phyloP scores from a whole-genome alignment of 1,140 invertebrate genomes.

The Drosophila navojoa region DNA sequence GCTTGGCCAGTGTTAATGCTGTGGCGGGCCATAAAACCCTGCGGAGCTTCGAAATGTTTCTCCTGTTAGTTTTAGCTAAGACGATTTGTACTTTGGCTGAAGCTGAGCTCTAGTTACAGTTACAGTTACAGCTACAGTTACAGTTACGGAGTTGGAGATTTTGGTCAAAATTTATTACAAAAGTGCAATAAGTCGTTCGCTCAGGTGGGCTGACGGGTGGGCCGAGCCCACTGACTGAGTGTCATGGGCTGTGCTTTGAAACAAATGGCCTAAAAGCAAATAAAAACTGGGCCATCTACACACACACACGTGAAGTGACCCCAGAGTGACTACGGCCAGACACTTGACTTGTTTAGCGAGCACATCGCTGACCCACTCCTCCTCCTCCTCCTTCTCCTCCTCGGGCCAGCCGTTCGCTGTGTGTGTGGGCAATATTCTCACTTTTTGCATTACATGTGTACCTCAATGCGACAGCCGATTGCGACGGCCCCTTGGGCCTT shows the following conservation, averaged over 20 bases:
- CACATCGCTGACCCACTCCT: not conserved
- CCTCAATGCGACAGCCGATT: slow-evolving; percentile 76
- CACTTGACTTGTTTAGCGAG: slow-evolving; percentile 13
- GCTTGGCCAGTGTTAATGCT: slow-evolving; percentile 54
- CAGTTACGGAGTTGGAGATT: slow-evolving; percentile 43
- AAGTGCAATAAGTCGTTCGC: slow-evolving; percentile 63
- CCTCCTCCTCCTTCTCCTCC: slow-evolving; percentile 4
- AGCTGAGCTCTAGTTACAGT: slow-evolving; percentile 38
- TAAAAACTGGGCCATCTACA: slow-evolving; percentile 74
- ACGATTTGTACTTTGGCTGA: slow-evolving; percentile 26
- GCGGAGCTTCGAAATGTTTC: slow-evolving; percentile 31
- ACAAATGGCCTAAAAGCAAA: slow-evolving; percentile 74
- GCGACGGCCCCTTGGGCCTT: slow-evolving; percentile 73
- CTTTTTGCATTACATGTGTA: slow-evolving; percentile 68
- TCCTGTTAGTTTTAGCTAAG: slow-evolving; percentile 22
- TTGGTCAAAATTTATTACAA: slow-evolving; percentile 61
- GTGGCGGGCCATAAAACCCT: slow-evolving; percentile 64
- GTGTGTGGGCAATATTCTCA: slow-evolving; percentile 51
- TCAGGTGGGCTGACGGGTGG: slow-evolving; percentile 15
- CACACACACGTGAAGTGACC: slow-evolving; percentile 26
- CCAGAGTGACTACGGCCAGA: slow-evolving; percentile 15
- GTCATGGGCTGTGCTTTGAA: slow-evolving; percentile 63
- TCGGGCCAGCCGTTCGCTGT: slow-evolving; percentile 13
- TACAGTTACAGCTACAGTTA: slow-evolving; percentile 36
- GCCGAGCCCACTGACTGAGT: slow-evolving; percentile 56